phyloP scores from a whole-genome alignment of 2,888 invertebrate genomes.

The Trissolcus brochymenae region DNA sequence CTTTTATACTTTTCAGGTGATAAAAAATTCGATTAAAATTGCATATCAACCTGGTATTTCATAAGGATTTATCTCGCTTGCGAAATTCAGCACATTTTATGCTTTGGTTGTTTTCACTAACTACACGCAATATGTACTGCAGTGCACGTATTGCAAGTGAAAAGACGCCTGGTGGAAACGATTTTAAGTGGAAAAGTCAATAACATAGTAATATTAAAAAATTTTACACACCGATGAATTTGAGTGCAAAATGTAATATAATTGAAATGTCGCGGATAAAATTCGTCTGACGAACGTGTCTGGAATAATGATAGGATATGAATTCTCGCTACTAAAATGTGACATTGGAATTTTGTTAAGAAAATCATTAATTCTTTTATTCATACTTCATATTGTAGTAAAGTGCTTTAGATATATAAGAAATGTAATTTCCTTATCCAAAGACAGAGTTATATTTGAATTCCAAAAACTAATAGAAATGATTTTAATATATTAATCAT shows the following conservation, averaged over 20 bases:
- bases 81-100: background rate
- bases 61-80: too few relatives aligned
- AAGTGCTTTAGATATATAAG: too few relatives aligned
- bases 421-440: too few relatives aligned
- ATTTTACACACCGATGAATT: conserved; percentile 20
- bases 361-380: background rate
- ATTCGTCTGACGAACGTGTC: conserved; percentile 25
- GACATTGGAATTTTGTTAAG: background rate
- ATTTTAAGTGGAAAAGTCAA: conserved; percentile 39
- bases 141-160: conserved; percentile 34
- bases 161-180: conserved; percentile 15
- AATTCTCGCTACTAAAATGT: background rate
- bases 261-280: conserved; percentile 32
- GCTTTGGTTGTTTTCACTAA: conserved; percentile 25
- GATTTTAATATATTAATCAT: background rate
- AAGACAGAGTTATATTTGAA: too few relatives aligned
- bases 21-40: too few relatives aligned
- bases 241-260: conserved; percentile 22
- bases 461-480: too few relatives aligned
- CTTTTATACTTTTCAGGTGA: background rate
- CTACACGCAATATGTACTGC: conserved; percentile 38
- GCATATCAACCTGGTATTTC: too few relatives aligned
- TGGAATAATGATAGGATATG: conserved; percentile 21
- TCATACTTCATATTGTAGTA: background rate
- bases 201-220: conserved; percentile 39